Evolutionary conservation across 2,113 vertebrate genomes (phyloP).

Genomic region (Hystrix cristata): DNA sequence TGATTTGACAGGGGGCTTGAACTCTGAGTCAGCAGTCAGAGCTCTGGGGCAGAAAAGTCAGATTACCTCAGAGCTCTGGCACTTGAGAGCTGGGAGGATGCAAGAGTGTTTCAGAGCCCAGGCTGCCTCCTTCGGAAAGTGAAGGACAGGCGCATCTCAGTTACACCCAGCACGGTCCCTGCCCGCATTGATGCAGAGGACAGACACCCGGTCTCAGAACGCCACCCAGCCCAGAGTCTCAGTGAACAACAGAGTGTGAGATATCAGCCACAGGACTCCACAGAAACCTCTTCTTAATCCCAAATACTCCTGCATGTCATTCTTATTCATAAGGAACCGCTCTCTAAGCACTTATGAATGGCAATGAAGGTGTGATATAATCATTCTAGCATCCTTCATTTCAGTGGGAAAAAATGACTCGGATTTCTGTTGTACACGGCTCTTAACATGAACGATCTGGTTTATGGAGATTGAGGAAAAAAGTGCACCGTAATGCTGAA

Average conservation of each 20-base stretch:
- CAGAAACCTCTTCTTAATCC: background rate
- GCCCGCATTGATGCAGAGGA: background rate
- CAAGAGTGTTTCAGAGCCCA: background rate
- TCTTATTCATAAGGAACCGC: background rate
- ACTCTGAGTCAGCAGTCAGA: background rate
- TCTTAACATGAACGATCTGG: background rate
- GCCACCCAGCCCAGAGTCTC: background rate
- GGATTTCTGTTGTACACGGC: background rate
- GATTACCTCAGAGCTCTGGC: background rate
- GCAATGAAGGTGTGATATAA: background rate
- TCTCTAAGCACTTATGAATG: background rate
- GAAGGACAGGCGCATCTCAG: background rate
- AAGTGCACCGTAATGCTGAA: background rate
- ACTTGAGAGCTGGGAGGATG: too few relatives aligned
- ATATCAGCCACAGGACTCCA: background rate
- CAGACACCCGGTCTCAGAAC: background rate
- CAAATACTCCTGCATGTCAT: background rate
- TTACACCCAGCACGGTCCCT: background rate
- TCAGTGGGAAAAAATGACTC: background rate
- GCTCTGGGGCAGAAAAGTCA: background rate
- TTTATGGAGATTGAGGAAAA: conserved; percentile 16
- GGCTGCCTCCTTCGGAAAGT: background rate
- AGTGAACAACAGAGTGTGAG: background rate
- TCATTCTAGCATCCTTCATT: background rate
- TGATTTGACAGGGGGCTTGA: background rate